Percentiles rank a stretch among this genome's conserved stretches.
Conservation (phyloP, 1,140 invertebrate species). For the Formica exsecta region DNA sequence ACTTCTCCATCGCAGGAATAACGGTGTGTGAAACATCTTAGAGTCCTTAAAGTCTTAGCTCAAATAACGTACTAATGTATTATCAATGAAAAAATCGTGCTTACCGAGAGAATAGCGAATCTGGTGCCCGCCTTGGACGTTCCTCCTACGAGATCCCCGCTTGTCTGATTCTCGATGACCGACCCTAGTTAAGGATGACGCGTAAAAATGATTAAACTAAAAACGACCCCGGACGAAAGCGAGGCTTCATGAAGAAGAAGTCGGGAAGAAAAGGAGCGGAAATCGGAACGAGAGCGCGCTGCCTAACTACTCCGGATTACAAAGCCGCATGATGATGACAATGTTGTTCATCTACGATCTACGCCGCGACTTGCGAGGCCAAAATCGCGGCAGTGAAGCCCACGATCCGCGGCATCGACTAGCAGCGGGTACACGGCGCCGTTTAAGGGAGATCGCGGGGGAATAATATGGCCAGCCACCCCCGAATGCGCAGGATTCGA, state of each 20-base stretch:
- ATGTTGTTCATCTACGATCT: conserved; percentile 64
- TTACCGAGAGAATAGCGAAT: conserved; percentile 22
- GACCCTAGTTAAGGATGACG: background rate
- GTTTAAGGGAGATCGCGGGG: conserved; percentile 71
- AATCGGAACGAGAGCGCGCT: conserved; percentile 42
- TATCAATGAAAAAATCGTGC: background rate
- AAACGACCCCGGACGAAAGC: conserved; percentile 49
- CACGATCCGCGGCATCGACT: conserved; percentile 80
- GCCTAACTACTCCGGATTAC: conserved; percentile 69
- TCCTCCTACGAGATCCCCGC: background rate
- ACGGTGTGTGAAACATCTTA: background rate
- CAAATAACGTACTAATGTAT: background rate
- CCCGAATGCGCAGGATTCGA: conserved; percentile 78
- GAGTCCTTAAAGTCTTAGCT: background rate
- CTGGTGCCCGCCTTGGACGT: background rate
- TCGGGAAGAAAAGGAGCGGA: conserved; percentile 39
- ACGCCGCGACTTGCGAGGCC: conserved; percentile 54
- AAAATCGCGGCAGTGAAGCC: conserved; percentile 62
- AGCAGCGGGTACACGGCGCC: conserved; percentile 62
- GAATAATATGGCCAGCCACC: conserved; percentile 78
- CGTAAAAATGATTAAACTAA: conserved; percentile 47
- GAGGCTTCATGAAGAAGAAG: conserved; percentile 43
- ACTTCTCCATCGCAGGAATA: background rate
- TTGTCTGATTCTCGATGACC: background rate
- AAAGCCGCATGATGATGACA: conserved; percentile 70